Conservation (phyloP, 2,113 vertebrate species). For the Esox niger region DNA sequence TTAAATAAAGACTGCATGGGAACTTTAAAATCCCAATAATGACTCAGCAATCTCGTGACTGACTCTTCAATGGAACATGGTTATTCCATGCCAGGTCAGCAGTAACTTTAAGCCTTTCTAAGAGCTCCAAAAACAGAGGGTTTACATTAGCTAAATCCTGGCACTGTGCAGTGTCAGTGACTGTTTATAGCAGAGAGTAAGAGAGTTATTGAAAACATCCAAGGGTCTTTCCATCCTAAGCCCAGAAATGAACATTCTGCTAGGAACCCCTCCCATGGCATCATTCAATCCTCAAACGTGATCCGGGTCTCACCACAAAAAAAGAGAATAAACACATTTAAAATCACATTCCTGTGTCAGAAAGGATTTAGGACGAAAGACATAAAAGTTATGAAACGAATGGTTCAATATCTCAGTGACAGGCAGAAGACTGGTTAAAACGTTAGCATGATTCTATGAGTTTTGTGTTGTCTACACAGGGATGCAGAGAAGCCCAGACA, state of each 20-base stretch:
- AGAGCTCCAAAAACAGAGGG: too few relatives aligned
- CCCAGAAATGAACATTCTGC: slow-evolving; percentile 1
- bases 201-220: slow-evolving; percentile 39
- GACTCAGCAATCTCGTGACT: neutral
- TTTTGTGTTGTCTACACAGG: slow-evolving; percentile 43
- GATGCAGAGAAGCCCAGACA: slow-evolving; percentile 54
- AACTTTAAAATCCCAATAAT: neutral
- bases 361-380: neutral
- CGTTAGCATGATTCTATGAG: slow-evolving; percentile 37
- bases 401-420: slow-evolving; percentile 36
- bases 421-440: slow-evolving; percentile 41
- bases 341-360: neutral
- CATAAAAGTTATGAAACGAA: neutral
- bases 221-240: slow-evolving; percentile 22
- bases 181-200: slow-evolving; percentile 13
- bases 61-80: too few relatives aligned
- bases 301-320: neutral
- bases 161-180: slow-evolving; percentile 5
- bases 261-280: slow-evolving; percentile 51
- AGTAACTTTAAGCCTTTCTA: too few relatives aligned
- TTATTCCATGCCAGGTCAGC: too few relatives aligned
- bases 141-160: too few relatives aligned
- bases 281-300: slow-evolving; percentile 36
- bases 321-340: neutral
- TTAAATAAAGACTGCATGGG: neutral